These are phyloP conservation scores for Dasypogon diadema DNA, from an alignment of 2,888 invertebrate genomes.

Conservation along the genomic window DNA sequence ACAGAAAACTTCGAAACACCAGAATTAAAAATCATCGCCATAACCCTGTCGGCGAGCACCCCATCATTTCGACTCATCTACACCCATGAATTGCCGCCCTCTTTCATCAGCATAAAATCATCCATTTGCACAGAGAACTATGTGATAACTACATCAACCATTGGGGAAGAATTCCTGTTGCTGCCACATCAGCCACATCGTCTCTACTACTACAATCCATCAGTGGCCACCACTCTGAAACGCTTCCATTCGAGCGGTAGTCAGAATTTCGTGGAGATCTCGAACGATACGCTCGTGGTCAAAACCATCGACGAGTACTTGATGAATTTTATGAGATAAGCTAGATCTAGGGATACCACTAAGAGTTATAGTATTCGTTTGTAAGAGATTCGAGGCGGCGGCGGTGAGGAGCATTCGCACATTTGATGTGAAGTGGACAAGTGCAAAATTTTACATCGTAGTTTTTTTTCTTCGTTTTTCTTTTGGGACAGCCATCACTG, in stretches of 20 bases:
- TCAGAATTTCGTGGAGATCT: slow-evolving; percentile 19
- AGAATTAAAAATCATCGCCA: slow-evolving; percentile 63
- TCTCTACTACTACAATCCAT: slow-evolving; percentile 19
- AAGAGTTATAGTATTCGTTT: background rate
- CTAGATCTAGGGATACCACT: background rate
- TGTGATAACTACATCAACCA: slow-evolving; percentile 61
- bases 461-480: too few species aligned
- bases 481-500: background rate
- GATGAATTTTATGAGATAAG: slow-evolving; percentile 22
- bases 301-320: slow-evolving; percentile 33
- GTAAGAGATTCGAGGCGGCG: background rate
- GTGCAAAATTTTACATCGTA: background rate
- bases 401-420: background rate
- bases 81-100: slow-evolving; percentile 60
- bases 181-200: slow-evolving; percentile 18
- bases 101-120: slow-evolving; percentile 60
- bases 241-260: slow-evolving; percentile 24
- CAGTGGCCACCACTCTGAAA: background rate
- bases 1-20: slow-evolving; percentile 53
- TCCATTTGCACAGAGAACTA: slow-evolving; percentile 64
- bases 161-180: slow-evolving; percentile 59
- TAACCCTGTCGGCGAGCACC: slow-evolving; percentile 63
- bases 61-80: slow-evolving; percentile 64
- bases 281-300: slow-evolving; percentile 13
- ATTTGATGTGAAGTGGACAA: background rate